These are phyloP conservation scores for Scaptomyza hsui DNA, from an alignment of 1,140 invertebrate genomes.

Conservation along the genomic window DNA sequence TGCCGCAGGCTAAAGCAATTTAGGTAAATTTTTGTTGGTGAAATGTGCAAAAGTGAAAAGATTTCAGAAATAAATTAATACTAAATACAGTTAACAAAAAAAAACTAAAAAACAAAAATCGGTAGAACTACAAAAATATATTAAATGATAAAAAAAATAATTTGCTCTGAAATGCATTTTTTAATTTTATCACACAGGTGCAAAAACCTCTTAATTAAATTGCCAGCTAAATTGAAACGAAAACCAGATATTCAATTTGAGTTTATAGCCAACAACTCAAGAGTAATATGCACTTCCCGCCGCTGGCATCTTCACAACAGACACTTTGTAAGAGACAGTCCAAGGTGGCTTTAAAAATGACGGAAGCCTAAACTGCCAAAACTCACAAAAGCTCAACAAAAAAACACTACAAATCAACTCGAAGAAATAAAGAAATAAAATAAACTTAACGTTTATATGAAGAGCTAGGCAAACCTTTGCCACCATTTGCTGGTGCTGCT, in stretches of 20 bases:
- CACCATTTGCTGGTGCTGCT: slow-evolving; percentile 49
- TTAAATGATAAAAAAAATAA: too few species aligned
- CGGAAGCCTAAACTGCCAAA: slow-evolving; percentile 45
- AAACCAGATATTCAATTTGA: slow-evolving; percentile 13
- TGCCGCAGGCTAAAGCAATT: slow-evolving; percentile 23
- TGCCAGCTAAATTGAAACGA: background rate
- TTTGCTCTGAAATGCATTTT: background rate
- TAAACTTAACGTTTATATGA: slow-evolving; percentile 40
- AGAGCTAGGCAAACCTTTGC: slow-evolving; percentile 61
- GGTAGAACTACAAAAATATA: too few species aligned
- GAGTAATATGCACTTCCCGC: slow-evolving; percentile 24
- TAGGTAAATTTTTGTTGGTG: slow-evolving; percentile 40
- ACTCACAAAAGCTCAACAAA: slow-evolving; percentile 10
- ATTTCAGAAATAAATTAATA: slow-evolving; percentile 20
- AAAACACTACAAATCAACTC: slow-evolving; percentile 28
- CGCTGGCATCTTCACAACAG: slow-evolving; percentile 28
- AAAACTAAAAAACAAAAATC: background rate
- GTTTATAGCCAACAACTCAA: slow-evolving; percentile 9
- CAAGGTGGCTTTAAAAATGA: slow-evolving; percentile 42
- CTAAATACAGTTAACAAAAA: background rate
- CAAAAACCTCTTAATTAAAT: slow-evolving; percentile 5
- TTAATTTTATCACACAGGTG: background rate
- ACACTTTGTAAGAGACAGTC: slow-evolving; percentile 27
- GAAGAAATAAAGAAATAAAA: slow-evolving; percentile 37
- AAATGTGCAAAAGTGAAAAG: slow-evolving; percentile 70